Evolutionary conservation across 2,888 invertebrate species (phyloP), one percentile per base, ranked within the genome.

Genomic region (Schrankia costaestrigalis): DNA sequence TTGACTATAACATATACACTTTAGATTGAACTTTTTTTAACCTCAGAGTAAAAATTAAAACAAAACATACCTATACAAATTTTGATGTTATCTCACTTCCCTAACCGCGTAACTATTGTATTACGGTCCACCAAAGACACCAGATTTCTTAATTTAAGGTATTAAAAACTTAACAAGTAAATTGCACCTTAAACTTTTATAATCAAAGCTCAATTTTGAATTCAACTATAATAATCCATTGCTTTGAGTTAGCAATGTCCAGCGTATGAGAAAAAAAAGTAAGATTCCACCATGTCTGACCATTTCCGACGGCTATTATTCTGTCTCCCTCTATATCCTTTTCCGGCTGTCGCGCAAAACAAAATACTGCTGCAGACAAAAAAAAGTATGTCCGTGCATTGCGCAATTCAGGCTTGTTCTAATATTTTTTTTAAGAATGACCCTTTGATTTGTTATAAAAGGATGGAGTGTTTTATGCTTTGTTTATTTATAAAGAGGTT

Each of bases 291-390:
- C 83, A 84, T 83, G 86, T 85, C 86, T 87, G 87, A 87, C 87
- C 87, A 85, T 87, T 85, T 87, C 87, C 87, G 86, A 78, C 79
- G 80, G 84, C 87, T 81, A 86, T 87, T 87, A 87, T 87, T 87
- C 86, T 77, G 86, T 84, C 85, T 85, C 85, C 85, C 86, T 85
- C 84, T 83, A 84, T 82, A 81, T 87, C 87, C 87, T 81, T 70
- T 87, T 87, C 87, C 87, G 81, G 58, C 73, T 82, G 86, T 85
- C 86, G 78, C 71, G 71, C n/a, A 78, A 82, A 84, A 85, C 86
- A 86, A 87, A 84, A 84, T 83, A 78, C 78, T 67, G 68, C 67
- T 56, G 60, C 63, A 71, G 71, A 77, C 73, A 77, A 78, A 76
- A 73, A 64, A 60, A 43, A 32, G 42, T 40, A 49, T 44, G 35